Percentiles rank a stretch among this genome's conserved stretches.
These are phyloP conservation scores for Eupsilia transversa DNA, from an alignment of 2,888 invertebrate genomes.

Conservation along the genomic window DNA sequence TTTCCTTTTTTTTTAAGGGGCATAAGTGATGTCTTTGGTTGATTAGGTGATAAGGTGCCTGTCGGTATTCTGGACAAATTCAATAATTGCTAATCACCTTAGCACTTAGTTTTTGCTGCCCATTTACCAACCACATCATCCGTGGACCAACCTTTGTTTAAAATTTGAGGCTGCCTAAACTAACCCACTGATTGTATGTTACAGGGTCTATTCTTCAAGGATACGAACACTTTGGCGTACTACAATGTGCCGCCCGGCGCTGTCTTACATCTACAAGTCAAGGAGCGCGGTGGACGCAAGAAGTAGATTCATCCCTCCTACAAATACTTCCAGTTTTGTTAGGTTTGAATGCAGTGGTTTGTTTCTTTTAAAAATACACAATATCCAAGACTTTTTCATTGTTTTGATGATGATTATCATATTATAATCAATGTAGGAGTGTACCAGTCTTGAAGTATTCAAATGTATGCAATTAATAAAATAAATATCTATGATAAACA, in stretches of 20 bases:
- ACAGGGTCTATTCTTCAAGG: constrained; percentile 99
- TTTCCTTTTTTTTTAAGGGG: neutral
- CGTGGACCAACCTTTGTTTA: too few relatives aligned
- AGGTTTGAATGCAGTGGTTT: neutral
- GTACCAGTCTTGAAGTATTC: constrained; percentile 17
- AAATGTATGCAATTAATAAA: constrained; percentile 23
- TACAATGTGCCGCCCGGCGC: constrained; percentile 98
- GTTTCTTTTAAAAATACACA: neutral
- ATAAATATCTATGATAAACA: constrained; percentile 37
- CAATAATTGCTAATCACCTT: neutral
- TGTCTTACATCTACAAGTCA: constrained; percentile 96
- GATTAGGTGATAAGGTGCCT: neutral
- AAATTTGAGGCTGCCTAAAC: neutral
- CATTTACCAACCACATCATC: neutral
- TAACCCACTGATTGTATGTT: constrained; percentile 21
- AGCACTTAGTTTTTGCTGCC: neutral
- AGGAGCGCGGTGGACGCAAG: constrained; percentile 99
- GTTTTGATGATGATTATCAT: neutral
- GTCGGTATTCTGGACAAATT: too few relatives aligned
- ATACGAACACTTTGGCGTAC: constrained; percentile 97
- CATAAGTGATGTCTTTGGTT: neutral
- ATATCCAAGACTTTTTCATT: neutral
- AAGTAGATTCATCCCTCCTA: constrained; percentile 91
- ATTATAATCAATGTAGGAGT: neutral
- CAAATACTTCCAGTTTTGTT: neutral